phyloP scores from a whole-genome alignment of 2,113 vertebrate genomes.

The Phalacrocorax pelagicus region DNA sequence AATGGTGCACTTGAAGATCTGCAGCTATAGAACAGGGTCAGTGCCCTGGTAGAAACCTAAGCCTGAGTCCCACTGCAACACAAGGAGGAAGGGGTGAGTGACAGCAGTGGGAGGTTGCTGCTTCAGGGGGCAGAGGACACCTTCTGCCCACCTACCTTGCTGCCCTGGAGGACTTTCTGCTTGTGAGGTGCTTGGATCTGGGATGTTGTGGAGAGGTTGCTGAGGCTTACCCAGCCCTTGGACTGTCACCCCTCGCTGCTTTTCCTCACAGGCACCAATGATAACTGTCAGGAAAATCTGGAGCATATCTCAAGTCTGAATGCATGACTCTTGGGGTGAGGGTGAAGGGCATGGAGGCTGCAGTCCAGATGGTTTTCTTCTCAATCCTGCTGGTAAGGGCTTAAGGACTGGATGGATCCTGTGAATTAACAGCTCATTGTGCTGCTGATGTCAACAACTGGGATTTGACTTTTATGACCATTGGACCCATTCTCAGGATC shows the following conservation, averaged over 20 bases:
- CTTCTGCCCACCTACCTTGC: background rate
- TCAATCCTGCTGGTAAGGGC: accelerated
- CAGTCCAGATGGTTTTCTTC: background rate
- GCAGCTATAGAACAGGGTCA: background rate
- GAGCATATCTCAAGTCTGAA: background rate
- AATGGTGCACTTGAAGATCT: background rate
- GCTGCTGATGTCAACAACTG: background rate
- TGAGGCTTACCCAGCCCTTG: background rate
- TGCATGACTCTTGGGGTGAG: background rate
- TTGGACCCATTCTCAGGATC: background rate
- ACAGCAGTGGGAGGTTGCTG: background rate
- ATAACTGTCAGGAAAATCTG: background rate
- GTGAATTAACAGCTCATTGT: background rate
- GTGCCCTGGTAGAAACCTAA: background rate
- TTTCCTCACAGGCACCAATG: background rate
- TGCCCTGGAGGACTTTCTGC: background rate
- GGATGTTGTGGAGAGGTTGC: background rate
- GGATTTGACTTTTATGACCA: background rate
- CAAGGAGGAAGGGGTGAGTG: background rate
- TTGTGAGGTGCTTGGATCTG: background rate
- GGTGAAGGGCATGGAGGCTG: background rate
- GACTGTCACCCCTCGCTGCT: background rate
- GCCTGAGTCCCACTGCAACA: background rate
- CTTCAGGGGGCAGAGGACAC: background rate
- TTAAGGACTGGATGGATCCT: background rate